phyloP scores from a whole-genome alignment of 2,113 vertebrate genomes.

The Phodopus roborovskii region DNA sequence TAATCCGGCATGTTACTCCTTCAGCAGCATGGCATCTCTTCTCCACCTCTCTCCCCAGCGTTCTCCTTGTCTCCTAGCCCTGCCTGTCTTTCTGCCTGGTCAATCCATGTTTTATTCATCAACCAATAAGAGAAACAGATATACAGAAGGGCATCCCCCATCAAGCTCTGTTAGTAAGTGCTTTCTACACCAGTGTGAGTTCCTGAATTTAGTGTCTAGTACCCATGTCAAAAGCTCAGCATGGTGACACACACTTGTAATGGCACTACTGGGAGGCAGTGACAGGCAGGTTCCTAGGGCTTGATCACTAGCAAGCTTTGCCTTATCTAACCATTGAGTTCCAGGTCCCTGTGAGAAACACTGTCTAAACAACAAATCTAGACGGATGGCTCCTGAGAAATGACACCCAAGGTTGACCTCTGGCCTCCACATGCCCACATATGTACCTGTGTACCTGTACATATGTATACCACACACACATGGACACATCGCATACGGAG shows the following conservation, averaged over 20 bases:
- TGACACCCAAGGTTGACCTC: neutral
- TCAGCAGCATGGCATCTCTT: no score
- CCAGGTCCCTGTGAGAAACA: neutral
- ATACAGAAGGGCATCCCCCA: no score
- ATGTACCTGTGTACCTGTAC: neutral
- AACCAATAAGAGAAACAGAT: no score
- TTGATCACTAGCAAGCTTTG: neutral
- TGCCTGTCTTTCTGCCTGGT: no score
- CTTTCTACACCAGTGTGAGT: neutral
- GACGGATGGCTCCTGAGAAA: neutral
- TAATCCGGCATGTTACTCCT: no score
- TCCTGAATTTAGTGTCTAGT: neutral
- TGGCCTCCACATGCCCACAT: neutral
- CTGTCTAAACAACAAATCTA: neutral
- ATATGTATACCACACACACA: neutral
- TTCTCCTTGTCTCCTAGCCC: no score
- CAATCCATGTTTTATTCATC: no score
- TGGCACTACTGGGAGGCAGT: neutral
- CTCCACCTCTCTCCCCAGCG: no score
- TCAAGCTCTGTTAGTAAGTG: neutral
- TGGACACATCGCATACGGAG: neutral
- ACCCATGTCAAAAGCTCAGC: neutral
- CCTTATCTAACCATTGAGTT: neutral
- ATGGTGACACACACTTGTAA: neutral
- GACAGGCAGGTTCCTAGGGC: neutral